These are phyloP conservation scores for pig (Sus scrofa) DNA, from an alignment of 2,113 vertebrate species.

Conservation along the genomic window DNA sequence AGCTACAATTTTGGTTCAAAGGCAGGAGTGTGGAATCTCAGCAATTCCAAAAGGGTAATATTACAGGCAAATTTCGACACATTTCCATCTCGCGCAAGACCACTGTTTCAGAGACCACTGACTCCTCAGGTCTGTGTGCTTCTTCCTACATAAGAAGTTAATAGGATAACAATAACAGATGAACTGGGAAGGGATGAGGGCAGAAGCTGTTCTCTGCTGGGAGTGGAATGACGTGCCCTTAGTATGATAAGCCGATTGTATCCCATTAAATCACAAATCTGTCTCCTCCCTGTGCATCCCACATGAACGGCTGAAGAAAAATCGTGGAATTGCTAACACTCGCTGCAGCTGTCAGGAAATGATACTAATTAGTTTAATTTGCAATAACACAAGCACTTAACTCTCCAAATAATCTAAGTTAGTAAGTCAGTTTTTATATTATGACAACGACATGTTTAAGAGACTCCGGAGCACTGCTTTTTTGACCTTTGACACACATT, in stretches of 20 bases:
- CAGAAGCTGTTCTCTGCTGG: slow-evolving; percentile 68
- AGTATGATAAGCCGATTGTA: slow-evolving; percentile 85
- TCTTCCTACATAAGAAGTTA: slow-evolving; percentile 79
- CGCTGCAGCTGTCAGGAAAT: slow-evolving; percentile 91
- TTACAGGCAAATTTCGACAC: slow-evolving; percentile 63
- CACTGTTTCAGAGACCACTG: slow-evolving; percentile 80
- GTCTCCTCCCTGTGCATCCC: slow-evolving; percentile 84
- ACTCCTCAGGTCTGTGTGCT: slow-evolving; percentile 74
- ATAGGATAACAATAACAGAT: slow-evolving; percentile 81
- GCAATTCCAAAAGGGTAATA: slow-evolving; percentile 74
- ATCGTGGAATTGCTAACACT: slow-evolving; percentile 87
- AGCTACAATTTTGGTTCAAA: slow-evolving; percentile 83
- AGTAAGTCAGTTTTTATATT: slow-evolving; percentile 88
- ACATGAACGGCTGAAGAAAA: slow-evolving; percentile 85
- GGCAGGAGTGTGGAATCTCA: slow-evolving; percentile 59
- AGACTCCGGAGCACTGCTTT: slow-evolving; percentile 85
- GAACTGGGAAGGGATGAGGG: slow-evolving; percentile 68
- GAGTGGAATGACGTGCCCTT: slow-evolving; percentile 83
- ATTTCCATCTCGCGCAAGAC: slow-evolving; percentile 62
- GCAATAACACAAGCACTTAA: slow-evolving; percentile 92
- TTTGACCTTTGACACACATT: slow-evolving; percentile 88
- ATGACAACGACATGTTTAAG: slow-evolving; percentile 86
- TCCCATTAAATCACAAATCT: slow-evolving; percentile 88
- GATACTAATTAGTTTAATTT: slow-evolving; percentile 92
- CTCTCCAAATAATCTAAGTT: slow-evolving; percentile 91